Conservation (phyloP, 2,888 invertebrate genomes). For the Scaptomyza tumidula region DNA sequence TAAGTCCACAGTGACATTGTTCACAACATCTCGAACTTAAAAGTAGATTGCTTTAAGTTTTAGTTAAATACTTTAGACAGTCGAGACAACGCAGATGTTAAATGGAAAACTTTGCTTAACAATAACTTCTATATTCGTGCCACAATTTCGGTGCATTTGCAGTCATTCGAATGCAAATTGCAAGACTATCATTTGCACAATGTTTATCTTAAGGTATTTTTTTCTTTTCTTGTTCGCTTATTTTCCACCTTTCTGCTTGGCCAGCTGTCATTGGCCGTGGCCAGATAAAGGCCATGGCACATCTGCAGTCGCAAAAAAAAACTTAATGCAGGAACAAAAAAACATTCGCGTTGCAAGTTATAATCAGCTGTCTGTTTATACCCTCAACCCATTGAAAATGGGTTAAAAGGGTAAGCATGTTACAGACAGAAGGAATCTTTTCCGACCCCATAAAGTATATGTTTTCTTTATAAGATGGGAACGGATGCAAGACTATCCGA, state of each 20-base stretch:
- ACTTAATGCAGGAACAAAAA: conserved; percentile 1
- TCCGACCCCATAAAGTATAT: no score
- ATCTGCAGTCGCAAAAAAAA: neutral
- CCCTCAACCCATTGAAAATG: no score
- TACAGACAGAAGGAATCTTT: no score
- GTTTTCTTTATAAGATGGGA: no score
- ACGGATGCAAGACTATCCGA: no score
- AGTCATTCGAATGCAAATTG: conserved; percentile 23
- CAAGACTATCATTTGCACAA: conserved; percentile 15
- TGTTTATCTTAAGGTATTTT: conserved; percentile 19
- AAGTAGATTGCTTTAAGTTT: neutral
- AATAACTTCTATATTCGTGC: neutral
- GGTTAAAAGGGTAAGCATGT: no score
- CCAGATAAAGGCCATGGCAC: conserved; percentile 24
- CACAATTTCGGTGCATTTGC: conserved; percentile 17
- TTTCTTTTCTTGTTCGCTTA: neutral
- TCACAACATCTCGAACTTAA: neutral
- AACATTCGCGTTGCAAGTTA: neutral
- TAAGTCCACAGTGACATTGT: no score
- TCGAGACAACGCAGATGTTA: neutral
- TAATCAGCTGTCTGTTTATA: conserved; percentile 19
- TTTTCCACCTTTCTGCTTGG: neutral
- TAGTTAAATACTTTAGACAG: neutral
- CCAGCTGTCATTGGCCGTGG: conserved; percentile 23
- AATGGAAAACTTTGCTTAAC: no score